Evolutionary conservation across 2,888 invertebrate genomes (phyloP).

Genomic region (Syrphus vitripennis): DNA sequence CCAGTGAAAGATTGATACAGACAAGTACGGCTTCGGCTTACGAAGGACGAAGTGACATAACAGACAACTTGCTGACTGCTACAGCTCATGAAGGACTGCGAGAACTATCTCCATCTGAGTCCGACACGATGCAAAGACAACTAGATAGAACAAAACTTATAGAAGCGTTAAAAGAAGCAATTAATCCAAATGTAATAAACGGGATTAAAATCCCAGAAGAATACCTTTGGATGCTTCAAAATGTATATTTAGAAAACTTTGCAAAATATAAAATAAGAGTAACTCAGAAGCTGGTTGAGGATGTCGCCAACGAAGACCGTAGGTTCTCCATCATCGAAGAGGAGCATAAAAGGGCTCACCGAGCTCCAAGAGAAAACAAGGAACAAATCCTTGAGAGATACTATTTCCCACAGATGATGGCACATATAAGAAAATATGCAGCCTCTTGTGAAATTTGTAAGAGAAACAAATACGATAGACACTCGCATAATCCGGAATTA

Average conservation of each 20-base stretch:
- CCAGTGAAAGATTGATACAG: background rate
- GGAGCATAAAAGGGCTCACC: background rate
- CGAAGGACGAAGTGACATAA: background rate
- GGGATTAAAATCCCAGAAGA: constrained; percentile 11
- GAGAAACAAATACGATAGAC: background rate
- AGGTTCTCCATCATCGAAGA: background rate
- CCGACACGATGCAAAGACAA: background rate
- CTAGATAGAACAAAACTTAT: background rate
- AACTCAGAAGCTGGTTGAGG: background rate
- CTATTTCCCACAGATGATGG: background rate
- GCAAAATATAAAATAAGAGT: background rate
- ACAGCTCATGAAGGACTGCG: background rate
- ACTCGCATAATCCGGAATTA: background rate
- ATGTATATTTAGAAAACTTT: background rate
- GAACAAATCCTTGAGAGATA: background rate
- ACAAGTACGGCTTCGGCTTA: background rate
- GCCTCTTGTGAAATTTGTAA: background rate
- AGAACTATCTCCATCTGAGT: background rate
- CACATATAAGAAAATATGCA: background rate
- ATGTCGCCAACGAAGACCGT: background rate
- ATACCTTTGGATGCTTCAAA: background rate
- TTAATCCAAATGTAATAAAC: constrained; percentile 1
- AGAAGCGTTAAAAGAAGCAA: background rate
- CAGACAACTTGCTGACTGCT: background rate
- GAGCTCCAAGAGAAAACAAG: background rate